Evolutionary conservation across 2,113 vertebrate genomes (phyloP), one percentile per base, ranked within the genome.

Genomic region (Colaptes auratus): DNA sequence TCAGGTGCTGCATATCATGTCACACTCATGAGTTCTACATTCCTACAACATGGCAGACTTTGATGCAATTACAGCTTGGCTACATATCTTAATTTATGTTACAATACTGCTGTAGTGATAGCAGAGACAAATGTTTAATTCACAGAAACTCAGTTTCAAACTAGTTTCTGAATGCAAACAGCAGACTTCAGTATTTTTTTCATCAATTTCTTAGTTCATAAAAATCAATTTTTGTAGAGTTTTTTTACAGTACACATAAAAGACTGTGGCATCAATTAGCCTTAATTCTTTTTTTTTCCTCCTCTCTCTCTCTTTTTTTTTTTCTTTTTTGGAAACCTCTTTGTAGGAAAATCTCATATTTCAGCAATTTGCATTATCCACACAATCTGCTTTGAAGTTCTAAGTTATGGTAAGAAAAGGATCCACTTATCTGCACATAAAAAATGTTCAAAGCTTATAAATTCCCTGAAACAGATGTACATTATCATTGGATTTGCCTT

Each of bases 391-490:
- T 99, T 99, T 99, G 99, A 99, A 99, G 99, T 99, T 98, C 97
- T 98, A 98, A 99, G 98, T 99, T 99, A 98, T 98, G 98, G 98
- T 98, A 98, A 99, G 98, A 98, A 99, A 99, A 98, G 98, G 98
- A 98, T 97, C 98, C 98, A 99, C 98, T 99, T 99, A 99, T 99
- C 98, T 98, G 98, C 98, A 98, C 98, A 98, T 98, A 99, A 99
- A 99, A 99, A 98, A 98, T 98, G 98, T 99, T 99, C 99, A 99
- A 99, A 99, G 99, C 98, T 98, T 98, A 98, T 99, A 99, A 99
- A 99, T 98, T 98, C 98, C 98, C 98, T 98, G 98, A 98, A 99
- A 99, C 99, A 99, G 99, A 99, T 99, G 98, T 99, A 99, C 98
- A 99, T 99, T 99, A 99, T 99, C 99, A 99, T 98, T 98, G 98